Percentiles rank a stretch among this genome's conserved stretches.
These are phyloP conservation scores for Nyctibius bracteatus DNA, from an alignment of 2,113 vertebrate species.

Conservation along the genomic window DNA sequence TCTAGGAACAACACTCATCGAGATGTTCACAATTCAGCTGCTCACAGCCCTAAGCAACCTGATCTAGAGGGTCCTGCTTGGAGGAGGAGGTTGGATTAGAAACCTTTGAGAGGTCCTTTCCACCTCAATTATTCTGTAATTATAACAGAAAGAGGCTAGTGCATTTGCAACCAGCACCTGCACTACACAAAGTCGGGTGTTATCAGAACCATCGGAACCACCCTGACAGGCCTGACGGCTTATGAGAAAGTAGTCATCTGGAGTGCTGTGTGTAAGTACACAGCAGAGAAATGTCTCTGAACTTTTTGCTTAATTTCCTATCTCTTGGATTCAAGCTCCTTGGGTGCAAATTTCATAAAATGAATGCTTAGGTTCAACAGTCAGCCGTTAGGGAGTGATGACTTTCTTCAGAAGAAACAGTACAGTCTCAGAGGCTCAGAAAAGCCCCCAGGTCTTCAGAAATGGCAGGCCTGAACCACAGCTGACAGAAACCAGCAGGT, in stretches of 20 bases:
- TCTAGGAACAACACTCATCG: neutral
- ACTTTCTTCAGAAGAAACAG: neutral
- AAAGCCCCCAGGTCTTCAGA: neutral
- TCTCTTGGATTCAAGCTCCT: neutral
- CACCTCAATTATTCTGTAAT: neutral
- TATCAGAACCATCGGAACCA: neutral
- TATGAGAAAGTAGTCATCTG: neutral
- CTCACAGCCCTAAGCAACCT: neutral
- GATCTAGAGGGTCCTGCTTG: neutral
- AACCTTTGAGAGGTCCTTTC: neutral
- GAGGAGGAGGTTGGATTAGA: neutral
- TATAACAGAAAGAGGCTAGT: neutral
- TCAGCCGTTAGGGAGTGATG: neutral
- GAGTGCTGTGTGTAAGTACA: neutral
- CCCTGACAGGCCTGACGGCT: neutral
- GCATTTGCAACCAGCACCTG: neutral
- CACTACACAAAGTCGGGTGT: fast-evolving
- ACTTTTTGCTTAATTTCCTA: neutral
- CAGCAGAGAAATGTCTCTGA: neutral
- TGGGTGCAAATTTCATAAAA: neutral
- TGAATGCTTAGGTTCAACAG: neutral
- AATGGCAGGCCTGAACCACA: neutral
- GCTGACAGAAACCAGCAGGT: neutral
- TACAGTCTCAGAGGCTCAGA: neutral
- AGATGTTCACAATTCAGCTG: neutral